phyloP scores from a whole-genome alignment of 2,113 vertebrate genomes.

The Oryzias javanicus region DNA sequence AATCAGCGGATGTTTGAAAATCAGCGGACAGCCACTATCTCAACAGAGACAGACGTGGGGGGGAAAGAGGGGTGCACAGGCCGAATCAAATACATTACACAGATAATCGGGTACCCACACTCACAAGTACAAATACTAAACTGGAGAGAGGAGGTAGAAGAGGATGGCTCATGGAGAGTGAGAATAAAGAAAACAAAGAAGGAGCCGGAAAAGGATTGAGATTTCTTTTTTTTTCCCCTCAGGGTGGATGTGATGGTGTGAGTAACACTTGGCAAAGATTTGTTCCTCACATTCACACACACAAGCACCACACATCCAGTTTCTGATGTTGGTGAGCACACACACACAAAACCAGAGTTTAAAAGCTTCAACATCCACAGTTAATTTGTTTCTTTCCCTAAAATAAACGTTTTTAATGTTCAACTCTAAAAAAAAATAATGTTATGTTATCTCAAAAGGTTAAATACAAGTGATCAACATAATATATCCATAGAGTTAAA shows the following conservation, averaged over 20 bases:
- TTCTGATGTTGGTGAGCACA: slow-evolving; percentile 15
- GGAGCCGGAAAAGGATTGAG: slow-evolving; percentile 37
- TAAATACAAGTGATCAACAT: too few species aligned
- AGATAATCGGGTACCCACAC: slow-evolving; percentile 4
- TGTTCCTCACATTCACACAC: slow-evolving; percentile 9
- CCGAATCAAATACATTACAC: slow-evolving; percentile 4
- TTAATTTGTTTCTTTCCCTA: neutral
- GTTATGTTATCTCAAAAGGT: too few species aligned
- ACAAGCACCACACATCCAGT: slow-evolving; percentile 13
- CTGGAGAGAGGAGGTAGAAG: slow-evolving; percentile 4
- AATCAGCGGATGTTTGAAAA: slow-evolving; percentile 58
- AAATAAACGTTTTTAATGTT: neutral
- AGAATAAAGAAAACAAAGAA: slow-evolving; percentile 43
- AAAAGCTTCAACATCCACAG: neutral
- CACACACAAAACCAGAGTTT: slow-evolving; percentile 17
- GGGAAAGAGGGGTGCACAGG: slow-evolving; percentile 26
- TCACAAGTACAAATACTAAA: slow-evolving; percentile 15
- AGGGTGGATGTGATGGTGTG: slow-evolving; percentile 22
- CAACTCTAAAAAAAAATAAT: too few species aligned
- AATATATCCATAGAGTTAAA: too few species aligned
- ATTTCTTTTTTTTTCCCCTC: slow-evolving; percentile 49
- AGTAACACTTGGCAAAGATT: slow-evolving; percentile 34
- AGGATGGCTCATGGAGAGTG: slow-evolving; percentile 49
- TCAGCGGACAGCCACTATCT: slow-evolving; percentile 48
- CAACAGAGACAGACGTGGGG: slow-evolving; percentile 29